Conservation (phyloP, 2,888 invertebrate species). For the Parnassius glacialis region DNA sequence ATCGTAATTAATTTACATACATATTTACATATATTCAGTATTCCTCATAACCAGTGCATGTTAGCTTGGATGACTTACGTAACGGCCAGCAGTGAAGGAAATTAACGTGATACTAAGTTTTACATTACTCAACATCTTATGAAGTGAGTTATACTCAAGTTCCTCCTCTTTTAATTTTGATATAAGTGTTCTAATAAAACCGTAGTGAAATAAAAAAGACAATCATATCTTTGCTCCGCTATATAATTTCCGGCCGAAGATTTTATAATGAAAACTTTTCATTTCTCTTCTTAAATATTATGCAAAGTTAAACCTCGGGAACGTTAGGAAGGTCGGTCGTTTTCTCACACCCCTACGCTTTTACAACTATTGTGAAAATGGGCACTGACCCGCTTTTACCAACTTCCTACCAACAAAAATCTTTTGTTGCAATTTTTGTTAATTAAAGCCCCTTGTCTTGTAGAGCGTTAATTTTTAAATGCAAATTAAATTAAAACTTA, state of each 20-base stretch:
- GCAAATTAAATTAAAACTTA: too few species aligned
- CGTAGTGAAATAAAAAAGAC: slow-evolving; percentile 14
- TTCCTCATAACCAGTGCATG: too few species aligned
- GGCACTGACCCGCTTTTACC: slow-evolving; percentile 30
- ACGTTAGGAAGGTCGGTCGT: slow-evolving; percentile 59
- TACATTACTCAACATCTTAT: too few species aligned
- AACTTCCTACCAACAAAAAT: slow-evolving; percentile 42
- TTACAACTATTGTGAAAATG: slow-evolving; percentile 41
- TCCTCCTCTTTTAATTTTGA: too few species aligned
- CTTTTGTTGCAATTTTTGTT: slow-evolving; percentile 32
- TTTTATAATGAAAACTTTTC: slow-evolving; percentile 60
- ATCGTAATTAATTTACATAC: too few species aligned
- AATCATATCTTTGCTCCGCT: slow-evolving; percentile 47
- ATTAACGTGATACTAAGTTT: too few species aligned
- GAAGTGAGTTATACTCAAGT: too few species aligned
- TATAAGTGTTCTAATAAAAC: background rate
- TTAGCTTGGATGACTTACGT: too few species aligned
- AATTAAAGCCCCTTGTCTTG: slow-evolving; percentile 13
- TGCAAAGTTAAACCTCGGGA: slow-evolving; percentile 62
- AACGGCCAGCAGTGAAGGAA: too few species aligned
- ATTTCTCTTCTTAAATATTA: slow-evolving; percentile 62
- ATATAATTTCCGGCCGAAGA: slow-evolving; percentile 63
- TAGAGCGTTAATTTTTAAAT: background rate
- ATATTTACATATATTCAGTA: too few species aligned
- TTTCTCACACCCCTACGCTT: slow-evolving; percentile 41